Percentiles rank a stretch among this genome's conserved stretches.
Evolutionary conservation across 2,797 vertebrate species (phyloP).

Genomic region (Mareca strepera): DNA sequence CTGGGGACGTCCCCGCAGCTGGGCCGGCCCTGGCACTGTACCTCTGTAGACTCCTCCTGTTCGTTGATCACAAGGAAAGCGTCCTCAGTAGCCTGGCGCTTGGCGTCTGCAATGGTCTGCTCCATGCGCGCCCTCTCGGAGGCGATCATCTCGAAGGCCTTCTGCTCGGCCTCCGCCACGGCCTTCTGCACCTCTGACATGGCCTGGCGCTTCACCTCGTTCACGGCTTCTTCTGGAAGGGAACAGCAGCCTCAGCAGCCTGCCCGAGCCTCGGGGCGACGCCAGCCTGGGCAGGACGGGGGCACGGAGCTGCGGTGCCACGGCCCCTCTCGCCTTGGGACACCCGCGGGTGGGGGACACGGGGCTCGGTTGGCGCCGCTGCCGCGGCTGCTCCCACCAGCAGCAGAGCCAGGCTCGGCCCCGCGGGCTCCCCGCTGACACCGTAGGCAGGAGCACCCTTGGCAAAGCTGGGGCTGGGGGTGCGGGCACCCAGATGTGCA

Average conservation of each 20-base stretch:
- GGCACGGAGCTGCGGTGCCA: accelerated
- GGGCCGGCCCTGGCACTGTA: conserved; percentile 60
- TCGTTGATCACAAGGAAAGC: conserved; percentile 95
- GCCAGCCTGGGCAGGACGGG: background rate
- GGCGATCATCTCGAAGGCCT: conserved; percentile 97
- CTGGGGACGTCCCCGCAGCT: background rate
- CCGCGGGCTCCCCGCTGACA: accelerated
- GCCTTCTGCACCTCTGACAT: conserved; percentile 99
- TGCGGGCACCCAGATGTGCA: background rate
- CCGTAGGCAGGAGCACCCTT: background rate
- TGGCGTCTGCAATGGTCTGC: conserved; percentile 94
- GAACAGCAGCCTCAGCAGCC: conserved; percentile 71
- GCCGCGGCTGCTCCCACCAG: accelerated
- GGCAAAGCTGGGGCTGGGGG: background rate
- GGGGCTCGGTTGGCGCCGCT: background rate
- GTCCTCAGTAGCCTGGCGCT: conserved; percentile 94
- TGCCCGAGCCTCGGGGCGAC: accelerated
- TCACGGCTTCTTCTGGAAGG: conserved; percentile 95
- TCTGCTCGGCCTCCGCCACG: conserved; percentile 95
- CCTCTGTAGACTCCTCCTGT: conserved; percentile 98
- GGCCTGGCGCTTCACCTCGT: conserved; percentile 98
- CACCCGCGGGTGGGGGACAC: accelerated
- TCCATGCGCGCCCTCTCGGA: conserved; percentile 96
- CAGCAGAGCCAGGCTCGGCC: accelerated
- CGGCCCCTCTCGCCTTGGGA: accelerated